phyloP scores from a whole-genome alignment of 2,888 invertebrate genomes.

The Orthosia incerta region DNA sequence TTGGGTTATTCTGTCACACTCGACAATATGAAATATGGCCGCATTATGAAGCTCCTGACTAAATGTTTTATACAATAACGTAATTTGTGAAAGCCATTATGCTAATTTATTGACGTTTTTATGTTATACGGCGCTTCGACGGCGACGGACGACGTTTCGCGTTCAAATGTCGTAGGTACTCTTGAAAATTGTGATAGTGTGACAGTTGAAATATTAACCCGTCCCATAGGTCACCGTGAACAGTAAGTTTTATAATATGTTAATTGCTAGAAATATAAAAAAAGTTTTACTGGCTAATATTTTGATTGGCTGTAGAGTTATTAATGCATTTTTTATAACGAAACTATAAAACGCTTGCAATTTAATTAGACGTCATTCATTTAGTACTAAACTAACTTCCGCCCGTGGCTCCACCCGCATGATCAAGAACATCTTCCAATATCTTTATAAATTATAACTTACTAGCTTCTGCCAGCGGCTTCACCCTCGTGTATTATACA shows the following conservation, averaged over 20 bases:
- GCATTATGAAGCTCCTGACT: slow-evolving; percentile 70
- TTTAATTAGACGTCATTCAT: neutral
- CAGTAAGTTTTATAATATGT: slow-evolving; percentile 67
- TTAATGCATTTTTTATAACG: slow-evolving; percentile 4
- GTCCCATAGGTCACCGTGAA: slow-evolving; percentile 72
- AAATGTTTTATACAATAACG: slow-evolving; percentile 75
- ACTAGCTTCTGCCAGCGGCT: no score
- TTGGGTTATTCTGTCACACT: slow-evolving; percentile 50
- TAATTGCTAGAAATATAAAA: slow-evolving; percentile 60
- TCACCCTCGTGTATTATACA: no score
- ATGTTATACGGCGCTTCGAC: slow-evolving; percentile 66
- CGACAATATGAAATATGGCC: slow-evolving; percentile 63
- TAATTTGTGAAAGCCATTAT: slow-evolving; percentile 80
- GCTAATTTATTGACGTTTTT: slow-evolving; percentile 81
- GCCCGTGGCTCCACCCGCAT: no score
- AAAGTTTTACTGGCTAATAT: slow-evolving; percentile 12
- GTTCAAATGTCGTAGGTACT: slow-evolving; percentile 63
- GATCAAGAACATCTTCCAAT: no score
- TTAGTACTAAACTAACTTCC: no score
- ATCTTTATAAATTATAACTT: no score
- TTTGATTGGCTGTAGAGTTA: slow-evolving; percentile 27
- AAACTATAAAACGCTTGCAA: neutral
- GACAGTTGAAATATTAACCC: slow-evolving; percentile 74
- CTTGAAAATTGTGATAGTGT: slow-evolving; percentile 64
- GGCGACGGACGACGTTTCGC: slow-evolving; percentile 59